phyloP scores from a whole-genome alignment of 2,888 invertebrate genomes.

The Nomada flava region DNA sequence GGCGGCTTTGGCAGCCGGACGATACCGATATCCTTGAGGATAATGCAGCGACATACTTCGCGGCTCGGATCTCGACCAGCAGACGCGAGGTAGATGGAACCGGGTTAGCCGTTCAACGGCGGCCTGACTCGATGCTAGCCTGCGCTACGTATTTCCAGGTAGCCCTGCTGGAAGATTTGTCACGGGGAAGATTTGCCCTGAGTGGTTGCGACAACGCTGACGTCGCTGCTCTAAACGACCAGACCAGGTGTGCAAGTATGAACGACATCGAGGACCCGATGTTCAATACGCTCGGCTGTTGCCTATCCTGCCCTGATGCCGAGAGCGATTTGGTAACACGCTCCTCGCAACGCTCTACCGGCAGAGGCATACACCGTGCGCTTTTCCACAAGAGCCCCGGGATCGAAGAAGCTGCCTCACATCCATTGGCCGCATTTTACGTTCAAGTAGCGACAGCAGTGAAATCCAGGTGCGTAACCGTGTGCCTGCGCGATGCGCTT shows the following conservation, averaged over 20 bases:
- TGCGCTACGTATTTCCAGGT: conserved; percentile 28
- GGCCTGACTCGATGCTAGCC: conserved; percentile 2
- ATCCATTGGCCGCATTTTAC: conserved; percentile 63
- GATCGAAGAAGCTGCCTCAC: conserved; percentile 53
- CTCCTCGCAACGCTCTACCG: conserved; percentile 39
- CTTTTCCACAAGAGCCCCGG: conserved; percentile 22
- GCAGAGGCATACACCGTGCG: conserved; percentile 22
- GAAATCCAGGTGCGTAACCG: conserved; percentile 54
- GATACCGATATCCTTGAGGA: conserved; percentile 81
- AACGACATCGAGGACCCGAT: conserved; percentile 52
- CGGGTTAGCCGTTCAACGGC: conserved; percentile 29
- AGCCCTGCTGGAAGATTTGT: conserved; percentile 39
- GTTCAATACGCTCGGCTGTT: not conserved
- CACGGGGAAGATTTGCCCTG: conserved; percentile 42
- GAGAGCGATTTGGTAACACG: conserved; percentile 5
- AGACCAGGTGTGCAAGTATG: conserved; percentile 14
- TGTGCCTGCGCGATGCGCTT: conserved; percentile 57
- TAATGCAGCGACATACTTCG: conserved; percentile 80
- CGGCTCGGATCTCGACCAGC: not conserved
- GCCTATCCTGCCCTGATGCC: not conserved
- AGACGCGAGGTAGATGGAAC: conserved; percentile 18
- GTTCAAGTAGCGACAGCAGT: conserved; percentile 6
- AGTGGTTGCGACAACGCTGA: conserved; percentile 16
- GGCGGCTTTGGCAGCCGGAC: conserved; percentile 76
- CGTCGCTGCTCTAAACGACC: conserved; percentile 37